Percentiles rank a stretch among this genome's conserved stretches.
Conservation (phyloP, 2,888 invertebrate species). For the Synergus umbraculus region DNA sequence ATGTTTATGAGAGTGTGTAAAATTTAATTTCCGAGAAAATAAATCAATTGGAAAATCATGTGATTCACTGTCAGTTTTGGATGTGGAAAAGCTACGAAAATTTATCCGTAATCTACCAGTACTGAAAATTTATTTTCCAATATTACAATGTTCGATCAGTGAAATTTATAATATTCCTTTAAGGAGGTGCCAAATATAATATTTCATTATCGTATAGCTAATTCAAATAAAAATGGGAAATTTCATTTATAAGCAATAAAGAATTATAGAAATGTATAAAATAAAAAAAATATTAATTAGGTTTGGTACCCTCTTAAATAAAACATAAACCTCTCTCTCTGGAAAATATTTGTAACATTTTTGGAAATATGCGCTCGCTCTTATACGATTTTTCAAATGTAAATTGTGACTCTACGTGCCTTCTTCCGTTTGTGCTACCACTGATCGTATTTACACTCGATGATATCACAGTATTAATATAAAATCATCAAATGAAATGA, state of each 20-base stretch:
- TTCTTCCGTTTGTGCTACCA: slow-evolving; percentile 35
- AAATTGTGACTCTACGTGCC: slow-evolving; percentile 41
- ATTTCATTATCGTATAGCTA: neutral
- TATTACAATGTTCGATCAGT: slow-evolving; percentile 14
- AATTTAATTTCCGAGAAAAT: slow-evolving; percentile 5
- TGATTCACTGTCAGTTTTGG: too few species aligned
- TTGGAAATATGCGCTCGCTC: neutral
- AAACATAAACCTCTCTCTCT: slow-evolving; percentile 7
- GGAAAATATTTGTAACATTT: slow-evolving; percentile 10
- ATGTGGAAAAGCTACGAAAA: neutral
- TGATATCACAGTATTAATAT: slow-evolving; percentile 14
- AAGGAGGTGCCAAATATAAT: slow-evolving; percentile 34
- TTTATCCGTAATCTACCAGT: neutral
- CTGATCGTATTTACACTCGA: slow-evolving; percentile 30
- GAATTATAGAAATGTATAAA: neutral
- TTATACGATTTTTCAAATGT: slow-evolving; percentile 8
- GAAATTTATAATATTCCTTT: neutral
- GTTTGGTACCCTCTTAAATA: slow-evolving; percentile 36
- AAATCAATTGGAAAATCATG: neutral
- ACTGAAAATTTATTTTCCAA: neutral
- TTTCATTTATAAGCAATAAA: neutral
- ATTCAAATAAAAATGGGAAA: neutral
- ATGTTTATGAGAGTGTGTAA: neutral
- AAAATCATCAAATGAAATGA: neutral
- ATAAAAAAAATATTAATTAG: slow-evolving; percentile 9